Evolutionary conservation across 2,797 vertebrate species (phyloP), one percentile per base, ranked within the genome.

Genomic region (Microctenopoma lineatum): DNA sequence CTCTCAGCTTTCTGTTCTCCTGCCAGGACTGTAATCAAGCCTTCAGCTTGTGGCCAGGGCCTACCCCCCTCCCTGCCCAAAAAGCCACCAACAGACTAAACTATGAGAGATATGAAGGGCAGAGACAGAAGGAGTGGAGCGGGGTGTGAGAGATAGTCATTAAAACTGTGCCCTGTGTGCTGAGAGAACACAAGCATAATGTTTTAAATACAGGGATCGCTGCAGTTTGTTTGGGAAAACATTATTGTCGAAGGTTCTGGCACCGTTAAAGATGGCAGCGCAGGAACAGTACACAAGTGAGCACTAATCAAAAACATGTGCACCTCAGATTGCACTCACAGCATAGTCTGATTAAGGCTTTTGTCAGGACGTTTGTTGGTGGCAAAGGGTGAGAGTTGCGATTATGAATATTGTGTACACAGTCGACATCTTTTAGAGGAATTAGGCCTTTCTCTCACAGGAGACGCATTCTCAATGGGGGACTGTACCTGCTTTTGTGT

Each of bases 81-180:
- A 80, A 90, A 92, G 90, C 91, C 90, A 94, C 91, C 91, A 92
- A 91, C 91, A 93, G 91, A 91, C 92, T 89, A 86, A 90, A 90
- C 88, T 90, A 91, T 89, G 90, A 87, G 80, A 89, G 90, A 89
- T 89, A 89, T 84, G 81, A 86, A 78, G 85, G 81, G 73, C 72
- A 73, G 77, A 77, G 77, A 81, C 65, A 73, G 81, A 76, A 72
- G 73, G 61, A 80, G 81, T 59, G 45, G 36, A 84, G 56, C 26
- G 1, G 81, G 77, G 86, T 85, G 85, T 87, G 83, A 86, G 84
- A 77, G 85, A 87, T 75, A 79, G 76, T 80, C 84, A 78, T 88
- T 84, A 90, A 87, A 86, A 66, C 58, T 64, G 70, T 77, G 61
- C 73, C 77, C 83, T 54, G 76, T 70, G 36, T 61, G 72, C 53